Evolutionary conservation across 2,888 invertebrate species (phyloP).

Genomic region (Caenorhabditis afra): DNA sequence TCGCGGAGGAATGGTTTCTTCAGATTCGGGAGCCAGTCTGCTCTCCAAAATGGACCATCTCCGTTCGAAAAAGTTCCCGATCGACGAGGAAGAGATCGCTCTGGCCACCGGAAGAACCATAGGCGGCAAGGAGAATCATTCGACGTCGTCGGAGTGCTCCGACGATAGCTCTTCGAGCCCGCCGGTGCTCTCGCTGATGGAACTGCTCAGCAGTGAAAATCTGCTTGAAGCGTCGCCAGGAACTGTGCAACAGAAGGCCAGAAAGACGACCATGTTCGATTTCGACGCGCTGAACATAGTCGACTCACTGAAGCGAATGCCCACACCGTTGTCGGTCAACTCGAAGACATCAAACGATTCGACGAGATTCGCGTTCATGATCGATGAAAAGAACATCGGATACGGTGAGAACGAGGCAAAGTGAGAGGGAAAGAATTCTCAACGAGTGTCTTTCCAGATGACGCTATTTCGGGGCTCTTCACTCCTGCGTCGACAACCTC

Average conservation of each 20-base stretch:
- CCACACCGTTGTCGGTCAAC: neutral
- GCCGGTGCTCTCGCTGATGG: constrained; percentile 33
- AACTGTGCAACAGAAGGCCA: too few relatives aligned
- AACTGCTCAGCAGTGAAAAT: constrained; percentile 49
- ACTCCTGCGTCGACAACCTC: neutral
- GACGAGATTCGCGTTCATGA: constrained; percentile 2
- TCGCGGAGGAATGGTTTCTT: too few relatives aligned
- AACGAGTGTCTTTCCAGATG: constrained; percentile 17
- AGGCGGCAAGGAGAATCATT: neutral
- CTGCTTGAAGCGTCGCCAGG: constrained; percentile 14
- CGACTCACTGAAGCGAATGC: constrained; percentile 25
- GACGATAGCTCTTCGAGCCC: constrained; percentile 19
- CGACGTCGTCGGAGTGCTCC: too few relatives aligned
- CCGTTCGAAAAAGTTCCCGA: constrained; percentile 26
- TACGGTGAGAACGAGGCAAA: constrained; percentile 4
- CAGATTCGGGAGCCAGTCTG: constrained; percentile 22
- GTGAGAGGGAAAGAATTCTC: neutral
- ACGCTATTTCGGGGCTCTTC: constrained; percentile 2
- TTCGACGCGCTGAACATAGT: constrained; percentile 47
- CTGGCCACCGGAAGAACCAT: neutral
- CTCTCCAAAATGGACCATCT: constrained; percentile 48
- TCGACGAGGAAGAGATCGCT: constrained; percentile 32
- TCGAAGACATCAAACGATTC: constrained; percentile 1
- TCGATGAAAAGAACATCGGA: constrained; percentile 21
- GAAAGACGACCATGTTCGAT: constrained; percentile 43